Base-by-base conservation (phyloP, 2,888 invertebrate species). In the Leptopilina myrica region DNA sequence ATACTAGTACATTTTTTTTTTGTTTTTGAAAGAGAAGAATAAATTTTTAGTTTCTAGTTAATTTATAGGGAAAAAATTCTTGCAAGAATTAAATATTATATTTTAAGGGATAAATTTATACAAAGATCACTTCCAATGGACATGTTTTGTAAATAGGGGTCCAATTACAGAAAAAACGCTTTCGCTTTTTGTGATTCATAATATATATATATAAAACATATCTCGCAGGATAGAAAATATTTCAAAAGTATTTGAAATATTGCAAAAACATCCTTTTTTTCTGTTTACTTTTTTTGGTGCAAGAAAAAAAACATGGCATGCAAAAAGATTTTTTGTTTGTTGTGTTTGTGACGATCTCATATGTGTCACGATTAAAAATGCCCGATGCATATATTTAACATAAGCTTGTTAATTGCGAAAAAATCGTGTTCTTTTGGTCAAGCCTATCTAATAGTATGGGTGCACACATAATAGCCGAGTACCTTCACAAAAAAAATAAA, bases 141-240 rank as follows among this genome's bases (percentile, higher is more conserved):
- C 87, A 79, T 85, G 1, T 33, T 33, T 33, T 85, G 85, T 85
- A 84, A 86, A 86, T 80, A 82, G 83, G 87, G 90, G 88, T 89
- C 86, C 88, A 89, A 89, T 88, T 85, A 20, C 82, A 43, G 43
- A 43, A 88, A 79, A 81, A 81, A 84, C 85, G 87, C 86, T 88
- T 88, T 82, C 77, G 83, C 78, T 90, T 89, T 84, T 88, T 83
- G 85, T 87, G 83, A 89, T 87, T 89, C 82, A 86, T 84, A 81
- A 89, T 49, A 49, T 49, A 49, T 49, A 49, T 12, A 20, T 20
- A 20, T 20, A 20, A 20, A 49, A 49, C 89, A 90, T 90, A 90
- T 90, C 88, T 86, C 7, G 14, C n/a, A n/a, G 14, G 7, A 59
- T n/a, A 59, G n/a, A 59, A 59, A n/a, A 7, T 7, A n/a, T 59